Evolutionary conservation across 1,140 invertebrate species (phyloP).

Genomic region (Chymomyza costata): DNA sequence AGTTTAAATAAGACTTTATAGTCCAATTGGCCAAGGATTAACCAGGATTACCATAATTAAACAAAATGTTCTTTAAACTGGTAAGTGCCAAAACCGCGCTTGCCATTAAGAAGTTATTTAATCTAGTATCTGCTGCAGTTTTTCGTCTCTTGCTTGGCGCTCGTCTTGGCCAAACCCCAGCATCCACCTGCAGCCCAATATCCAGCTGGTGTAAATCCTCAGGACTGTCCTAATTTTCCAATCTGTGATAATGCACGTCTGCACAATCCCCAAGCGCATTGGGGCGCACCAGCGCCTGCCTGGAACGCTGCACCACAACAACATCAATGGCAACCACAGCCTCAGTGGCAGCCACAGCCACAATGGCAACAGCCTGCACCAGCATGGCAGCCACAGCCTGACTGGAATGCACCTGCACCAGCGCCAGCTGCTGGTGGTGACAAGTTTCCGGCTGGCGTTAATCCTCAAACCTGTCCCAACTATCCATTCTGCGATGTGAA

Average conservation of each 20-base stretch:
- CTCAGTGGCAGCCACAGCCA: slow-evolving; percentile 35
- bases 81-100: slow-evolving; percentile 41
- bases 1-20: slow-evolving; percentile 70
- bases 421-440: slow-evolving; percentile 52
- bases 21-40: slow-evolving; percentile 58
- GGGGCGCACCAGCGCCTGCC: slow-evolving; percentile 51
- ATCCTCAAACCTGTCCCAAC: slow-evolving; percentile 75
- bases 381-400: slow-evolving; percentile 47
- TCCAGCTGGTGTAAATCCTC: slow-evolving; percentile 74
- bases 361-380: slow-evolving; percentile 38
- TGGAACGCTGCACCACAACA: slow-evolving; percentile 60
- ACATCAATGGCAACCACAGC: slow-evolving; percentile 36
- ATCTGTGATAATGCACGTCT: slow-evolving; percentile 75
- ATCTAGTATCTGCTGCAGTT: slow-evolving; percentile 30
- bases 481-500: slow-evolving; percentile 75
- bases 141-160: slow-evolving; percentile 49
- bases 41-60: slow-evolving; percentile 47
- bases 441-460: slow-evolving; percentile 75
- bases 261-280: slow-evolving; percentile 59
- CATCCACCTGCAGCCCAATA: slow-evolving; percentile 67
- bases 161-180: slow-evolving; percentile 67
- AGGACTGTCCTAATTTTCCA: slow-evolving; percentile 74
- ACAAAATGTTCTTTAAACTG: slow-evolving; percentile 70
- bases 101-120: neutral
- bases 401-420: slow-evolving; percentile 58